phyloP scores from a whole-genome alignment of 2,888 invertebrate genomes.

The Nymphalis c-album region DNA sequence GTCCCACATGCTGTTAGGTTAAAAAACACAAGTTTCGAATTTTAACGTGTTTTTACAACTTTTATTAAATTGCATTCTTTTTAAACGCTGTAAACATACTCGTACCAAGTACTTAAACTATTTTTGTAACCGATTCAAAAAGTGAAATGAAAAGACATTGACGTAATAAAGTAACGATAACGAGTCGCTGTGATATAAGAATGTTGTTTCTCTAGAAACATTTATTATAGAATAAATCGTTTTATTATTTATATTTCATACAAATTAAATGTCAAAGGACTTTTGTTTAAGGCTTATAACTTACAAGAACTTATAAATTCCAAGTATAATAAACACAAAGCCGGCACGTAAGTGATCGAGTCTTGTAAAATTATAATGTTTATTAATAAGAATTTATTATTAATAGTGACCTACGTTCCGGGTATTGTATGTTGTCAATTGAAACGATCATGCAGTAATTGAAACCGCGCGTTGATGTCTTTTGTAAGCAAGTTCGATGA shows the following conservation, averaged over 20 bases:
- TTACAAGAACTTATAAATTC: not conserved
- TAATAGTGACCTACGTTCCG: not conserved
- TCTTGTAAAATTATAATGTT: not conserved
- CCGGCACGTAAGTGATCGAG: conserved; percentile 3
- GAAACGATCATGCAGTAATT: not conserved
- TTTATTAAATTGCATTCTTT: not conserved
- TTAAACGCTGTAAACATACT: not conserved
- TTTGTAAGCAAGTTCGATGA: conserved; percentile 43
- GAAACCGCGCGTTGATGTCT: conserved; percentile 55
- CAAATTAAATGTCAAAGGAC: not conserved
- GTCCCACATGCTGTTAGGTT: too few species aligned
- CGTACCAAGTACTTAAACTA: not conserved
- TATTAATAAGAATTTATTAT: conserved; percentile 4
- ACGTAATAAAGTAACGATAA: conserved; percentile 15
- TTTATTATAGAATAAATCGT: not conserved
- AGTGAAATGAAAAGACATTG: not conserved
- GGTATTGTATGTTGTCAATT: not conserved
- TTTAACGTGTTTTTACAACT: too few species aligned
- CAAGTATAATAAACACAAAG: not conserved
- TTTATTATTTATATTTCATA: conserved; percentile 7
- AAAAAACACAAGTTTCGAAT: too few species aligned
- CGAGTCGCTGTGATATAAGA: not conserved
- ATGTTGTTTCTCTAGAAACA: conserved; percentile 1
- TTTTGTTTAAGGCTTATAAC: too few species aligned
- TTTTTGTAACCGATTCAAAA: not conserved